Percentiles rank a stretch among this genome's conserved stretches.
Conservation (phyloP, 2,797 vertebrate genomes). For the Hapalemur alaotrensis region DNA sequence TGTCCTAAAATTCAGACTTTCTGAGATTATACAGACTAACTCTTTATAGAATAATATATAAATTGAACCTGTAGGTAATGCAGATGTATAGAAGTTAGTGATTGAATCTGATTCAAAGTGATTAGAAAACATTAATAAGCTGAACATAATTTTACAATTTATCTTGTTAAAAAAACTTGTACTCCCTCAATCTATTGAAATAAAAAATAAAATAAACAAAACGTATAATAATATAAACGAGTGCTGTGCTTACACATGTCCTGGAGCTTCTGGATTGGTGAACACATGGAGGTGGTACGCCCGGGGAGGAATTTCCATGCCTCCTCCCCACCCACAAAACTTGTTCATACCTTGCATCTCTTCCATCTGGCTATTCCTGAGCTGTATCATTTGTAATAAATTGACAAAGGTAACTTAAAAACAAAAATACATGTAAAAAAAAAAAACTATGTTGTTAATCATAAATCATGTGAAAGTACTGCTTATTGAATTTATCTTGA, state of each 20-base stretch:
- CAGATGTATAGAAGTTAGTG: background rate
- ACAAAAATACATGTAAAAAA: background rate
- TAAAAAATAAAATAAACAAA: background rate
- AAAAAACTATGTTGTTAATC: background rate
- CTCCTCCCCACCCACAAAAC: rapidly evolving
- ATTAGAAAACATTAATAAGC: background rate
- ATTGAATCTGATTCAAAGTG: background rate
- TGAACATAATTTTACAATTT: background rate
- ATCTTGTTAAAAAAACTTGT: background rate
- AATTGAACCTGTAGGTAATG: background rate
- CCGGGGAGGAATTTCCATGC: background rate
- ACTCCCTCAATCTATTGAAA: background rate
- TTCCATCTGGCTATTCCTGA: background rate
- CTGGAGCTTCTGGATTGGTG: background rate
- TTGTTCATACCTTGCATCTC: background rate
- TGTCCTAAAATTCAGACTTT: background rate
- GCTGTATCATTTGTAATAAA: background rate
- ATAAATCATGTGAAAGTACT: background rate
- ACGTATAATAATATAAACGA: background rate
- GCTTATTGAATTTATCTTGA: background rate
- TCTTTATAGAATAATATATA: background rate
- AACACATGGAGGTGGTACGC: background rate
- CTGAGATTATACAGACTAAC: background rate
- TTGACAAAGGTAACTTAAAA: background rate
- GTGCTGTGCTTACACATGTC: background rate